Evolutionary conservation across 2,113 vertebrate species (phyloP), one percentile per base, ranked within the genome.

Genomic region (Desmodus rotundus): DNA sequence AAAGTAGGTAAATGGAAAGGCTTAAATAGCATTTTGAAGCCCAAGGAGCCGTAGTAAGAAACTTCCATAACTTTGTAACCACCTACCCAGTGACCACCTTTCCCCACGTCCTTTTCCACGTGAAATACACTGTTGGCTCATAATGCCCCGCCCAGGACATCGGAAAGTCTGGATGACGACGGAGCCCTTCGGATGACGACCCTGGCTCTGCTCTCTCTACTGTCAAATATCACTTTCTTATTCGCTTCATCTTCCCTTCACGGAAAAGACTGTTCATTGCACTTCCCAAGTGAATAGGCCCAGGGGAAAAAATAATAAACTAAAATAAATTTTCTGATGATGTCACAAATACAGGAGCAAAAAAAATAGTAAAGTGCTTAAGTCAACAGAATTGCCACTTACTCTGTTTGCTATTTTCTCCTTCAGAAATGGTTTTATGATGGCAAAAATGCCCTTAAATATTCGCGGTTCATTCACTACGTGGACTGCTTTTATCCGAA

Each of bases 391-490:
- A 65, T 26, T 11, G 26, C 72, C 93, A 98, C 98, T 99, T 98
- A 99, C 99, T 99, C 99, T 98, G 95, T 99, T 99, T 74, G 99
- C 99, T 97, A 99, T 99, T 98, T 99, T 99, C 98, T 99, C 99
- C 98, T 99, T 99, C 97, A 99, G 98, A 98, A 99, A 99, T 43
- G 99, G 99, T 96, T 99, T 99, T 97, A 99, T 99, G 97, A 99
- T 99, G 78, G 99, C 99, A 98, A 99, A 99, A 98, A 99, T 99
- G 94, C 99, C 99, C 98, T 99, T 99, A 98, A 99, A 99, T 97
- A 99, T 99, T 89, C 99, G 98, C 47, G 99, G 99, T 96, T 99
- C 99, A 65, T 99, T 99, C 96, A 99, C 99, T 33, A 99, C 98
- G 97, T 99, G 99, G 87, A 99, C 99, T 0, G 99, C 99, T 98